These are phyloP conservation scores for Plebejus argus DNA, from an alignment of 2,888 invertebrate species.

Conservation along the genomic window DNA sequence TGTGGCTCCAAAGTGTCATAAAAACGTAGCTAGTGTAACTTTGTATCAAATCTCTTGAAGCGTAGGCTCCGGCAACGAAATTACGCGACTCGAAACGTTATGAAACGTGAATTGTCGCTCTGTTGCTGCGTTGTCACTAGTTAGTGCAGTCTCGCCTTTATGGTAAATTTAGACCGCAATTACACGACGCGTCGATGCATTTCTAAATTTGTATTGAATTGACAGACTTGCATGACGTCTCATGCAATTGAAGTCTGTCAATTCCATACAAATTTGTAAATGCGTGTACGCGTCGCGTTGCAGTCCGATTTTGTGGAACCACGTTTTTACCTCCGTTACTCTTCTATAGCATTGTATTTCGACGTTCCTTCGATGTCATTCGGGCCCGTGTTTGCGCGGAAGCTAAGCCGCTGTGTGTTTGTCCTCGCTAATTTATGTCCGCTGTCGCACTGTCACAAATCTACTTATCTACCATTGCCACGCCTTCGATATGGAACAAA, in stretches of 20 bases:
- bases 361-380: slow-evolving; percentile 54
- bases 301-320: not conserved
- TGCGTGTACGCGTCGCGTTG: too few relatives aligned
- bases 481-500: slow-evolving; percentile 62
- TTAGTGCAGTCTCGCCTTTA: not conserved
- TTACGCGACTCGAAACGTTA: not conserved
- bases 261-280: too few relatives aligned
- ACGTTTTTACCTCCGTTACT: not conserved
- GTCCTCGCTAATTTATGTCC: slow-evolving; percentile 72
- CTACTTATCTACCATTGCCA: slow-evolving; percentile 78
- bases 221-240: too few relatives aligned
- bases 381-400: slow-evolving; percentile 71
- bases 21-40: not conserved
- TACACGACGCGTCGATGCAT: too few relatives aligned
- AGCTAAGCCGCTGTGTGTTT: slow-evolving; percentile 78
- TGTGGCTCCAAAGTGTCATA: not conserved
- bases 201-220: too few relatives aligned
- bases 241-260: too few relatives aligned
- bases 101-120: not conserved
- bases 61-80: not conserved
- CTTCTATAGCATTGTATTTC: not conserved
- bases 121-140: not conserved
- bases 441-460: slow-evolving; percentile 74
- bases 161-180: too few relatives aligned
- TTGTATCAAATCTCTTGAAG: not conserved